Conservation (phyloP, 2,113 vertebrate genomes). For the Erythrocercus mccallii region DNA sequence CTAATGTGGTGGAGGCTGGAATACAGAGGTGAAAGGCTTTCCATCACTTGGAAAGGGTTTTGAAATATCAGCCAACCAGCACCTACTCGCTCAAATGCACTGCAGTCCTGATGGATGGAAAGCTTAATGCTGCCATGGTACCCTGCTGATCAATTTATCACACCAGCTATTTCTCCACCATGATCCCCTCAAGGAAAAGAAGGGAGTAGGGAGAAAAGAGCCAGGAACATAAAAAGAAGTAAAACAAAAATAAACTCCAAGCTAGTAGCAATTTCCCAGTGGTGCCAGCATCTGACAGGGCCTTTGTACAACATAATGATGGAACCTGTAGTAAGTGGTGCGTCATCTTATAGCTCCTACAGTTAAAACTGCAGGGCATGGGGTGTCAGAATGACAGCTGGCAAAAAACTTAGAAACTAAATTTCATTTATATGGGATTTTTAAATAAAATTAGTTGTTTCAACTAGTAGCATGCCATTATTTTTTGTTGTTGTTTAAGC, state of each 20-base stretch:
- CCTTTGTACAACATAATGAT: neutral
- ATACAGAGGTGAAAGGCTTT: slow-evolving; percentile 26
- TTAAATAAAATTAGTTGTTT: neutral
- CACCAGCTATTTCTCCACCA: slow-evolving; percentile 1
- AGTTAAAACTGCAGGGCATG: neutral
- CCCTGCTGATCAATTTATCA: slow-evolving; percentile 40
- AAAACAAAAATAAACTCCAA: slow-evolving; percentile 46
- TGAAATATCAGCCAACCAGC: slow-evolving; percentile 21
- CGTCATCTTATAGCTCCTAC: neutral
- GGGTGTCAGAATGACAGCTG: neutral
- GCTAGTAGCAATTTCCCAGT: slow-evolving; percentile 1
- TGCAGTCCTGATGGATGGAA: slow-evolving; percentile 31
- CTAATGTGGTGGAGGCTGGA: neutral
- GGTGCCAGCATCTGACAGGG: neutral
- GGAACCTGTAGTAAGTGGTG: neutral
- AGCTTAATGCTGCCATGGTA: slow-evolving; percentile 28
- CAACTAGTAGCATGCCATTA: neutral
- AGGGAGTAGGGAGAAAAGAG: neutral
- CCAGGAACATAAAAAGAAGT: slow-evolving; percentile 11
- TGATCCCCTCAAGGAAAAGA: slow-evolving; percentile 31
- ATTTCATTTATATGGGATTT: neutral
- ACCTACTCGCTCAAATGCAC: neutral
- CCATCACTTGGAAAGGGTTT: neutral
- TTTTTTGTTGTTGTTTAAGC: neutral
- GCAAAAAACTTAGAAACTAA: neutral